Evolutionary conservation across 2,113 vertebrate genomes (phyloP), one percentile per base, ranked within the genome.

Genomic region (Callocephalon fimbriatum): DNA sequence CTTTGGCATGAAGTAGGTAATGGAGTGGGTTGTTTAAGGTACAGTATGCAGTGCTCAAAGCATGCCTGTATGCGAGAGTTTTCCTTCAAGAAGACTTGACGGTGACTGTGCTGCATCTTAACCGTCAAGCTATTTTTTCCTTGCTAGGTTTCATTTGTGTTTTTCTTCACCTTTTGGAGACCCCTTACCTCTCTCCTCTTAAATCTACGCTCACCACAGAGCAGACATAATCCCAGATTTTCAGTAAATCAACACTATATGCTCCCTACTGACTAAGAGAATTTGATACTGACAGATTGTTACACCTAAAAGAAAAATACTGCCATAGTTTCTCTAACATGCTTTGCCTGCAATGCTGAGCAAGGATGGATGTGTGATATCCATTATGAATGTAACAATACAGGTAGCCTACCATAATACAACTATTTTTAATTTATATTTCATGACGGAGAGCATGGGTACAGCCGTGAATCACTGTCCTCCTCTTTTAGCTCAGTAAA

Each of bases 281-380:
- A 98, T 98, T 98, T 98, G 98, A 98, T 98, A 98, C 98, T 98
- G 98, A 98, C 98, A 98, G 98, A 98, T 98, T 98, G 98, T 98
- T 98, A 98, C 94, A 98, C 98, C 98, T 98, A 97, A 98, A 98
- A 98, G 98, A 98, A 98, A 98, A 98, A 98, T 98, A 98, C 97
- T 97, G 97, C 97, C 83, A 77, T 85, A 96, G 96, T 90, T 97
- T 96, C 96, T 96, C 95, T 98, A 95, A 88, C 91, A 97, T 76
- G 94, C 97, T 96, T 96, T 44, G 95, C 96, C 96, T 96, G 97
- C 93, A 96, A 96, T 67, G 50, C 90, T 5, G 23, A 67, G 78
- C 76, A 78, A 91, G 95, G 97, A 96, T 42, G 23, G 92, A 93
- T 95, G 95, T 97, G 95, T 87, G 93, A 95, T 74, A 93, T 97